Conservation (phyloP, 2,888 invertebrate species). For the Drosophila macrospina region DNA sequence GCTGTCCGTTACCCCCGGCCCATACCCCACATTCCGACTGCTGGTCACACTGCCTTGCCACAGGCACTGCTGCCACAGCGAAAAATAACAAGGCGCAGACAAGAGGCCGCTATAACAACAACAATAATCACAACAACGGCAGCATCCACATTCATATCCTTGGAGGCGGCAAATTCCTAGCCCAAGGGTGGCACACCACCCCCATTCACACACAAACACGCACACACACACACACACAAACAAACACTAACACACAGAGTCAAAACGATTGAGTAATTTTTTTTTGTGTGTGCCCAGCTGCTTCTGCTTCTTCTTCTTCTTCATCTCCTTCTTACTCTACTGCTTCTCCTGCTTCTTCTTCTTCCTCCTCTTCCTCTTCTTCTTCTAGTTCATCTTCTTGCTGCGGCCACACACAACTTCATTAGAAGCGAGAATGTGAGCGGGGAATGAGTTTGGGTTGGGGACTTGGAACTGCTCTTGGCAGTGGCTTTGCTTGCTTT, state of each 20-base stretch:
- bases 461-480: constrained; percentile 19
- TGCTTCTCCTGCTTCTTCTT: constrained; percentile 27
- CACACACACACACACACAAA: constrained; percentile 18
- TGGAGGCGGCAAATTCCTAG: constrained; percentile 63
- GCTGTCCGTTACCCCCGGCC: neutral
- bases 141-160: constrained; percentile 47
- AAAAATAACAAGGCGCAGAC: constrained; percentile 76
- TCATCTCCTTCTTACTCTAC: constrained; percentile 10
- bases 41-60: constrained; percentile 18
- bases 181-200: constrained; percentile 63
- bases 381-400: constrained; percentile 15
- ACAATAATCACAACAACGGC: constrained; percentile 27
- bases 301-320: constrained; percentile 22
- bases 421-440: constrained; percentile 58
- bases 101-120: constrained; percentile 64
- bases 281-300: constrained; percentile 18
- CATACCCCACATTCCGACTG: neutral
- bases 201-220: constrained; percentile 25
- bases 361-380: constrained; percentile 18
- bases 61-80: constrained; percentile 37
- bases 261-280: constrained; percentile 76
- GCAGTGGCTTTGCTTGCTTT: constrained; percentile 16
- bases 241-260: constrained; percentile 22
- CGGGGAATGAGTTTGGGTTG: constrained; percentile 18
- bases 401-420: constrained; percentile 69